These are phyloP conservation scores for Strigops habroptila DNA, from an alignment of 2,113 vertebrate genomes.

Conservation along the genomic window DNA sequence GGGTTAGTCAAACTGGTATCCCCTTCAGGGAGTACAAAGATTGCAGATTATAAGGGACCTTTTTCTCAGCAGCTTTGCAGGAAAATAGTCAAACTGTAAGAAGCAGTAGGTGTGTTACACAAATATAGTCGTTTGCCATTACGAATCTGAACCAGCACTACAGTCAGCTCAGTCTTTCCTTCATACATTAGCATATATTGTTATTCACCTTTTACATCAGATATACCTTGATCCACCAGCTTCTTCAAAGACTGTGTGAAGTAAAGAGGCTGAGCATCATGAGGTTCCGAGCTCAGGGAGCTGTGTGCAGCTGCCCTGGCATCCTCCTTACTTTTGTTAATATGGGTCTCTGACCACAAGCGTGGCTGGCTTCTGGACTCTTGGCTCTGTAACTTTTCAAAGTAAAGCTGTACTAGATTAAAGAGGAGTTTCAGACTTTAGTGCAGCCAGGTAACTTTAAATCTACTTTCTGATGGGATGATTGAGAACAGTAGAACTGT, in stretches of 20 bases:
- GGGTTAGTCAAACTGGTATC: neutral
- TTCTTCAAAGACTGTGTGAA: neutral
- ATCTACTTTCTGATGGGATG: neutral
- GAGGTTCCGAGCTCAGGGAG: neutral
- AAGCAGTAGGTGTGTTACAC: neutral
- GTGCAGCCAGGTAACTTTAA: neutral
- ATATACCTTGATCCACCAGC: neutral
- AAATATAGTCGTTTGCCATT: neutral
- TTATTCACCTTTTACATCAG: neutral
- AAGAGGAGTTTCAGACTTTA: neutral
- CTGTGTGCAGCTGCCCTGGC: neutral
- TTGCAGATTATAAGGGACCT: neutral
- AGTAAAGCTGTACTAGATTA: neutral
- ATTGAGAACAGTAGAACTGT: neutral
- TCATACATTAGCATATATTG: accelerated
- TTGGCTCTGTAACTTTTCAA: neutral
- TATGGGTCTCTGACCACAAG: neutral
- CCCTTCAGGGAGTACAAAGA: neutral
- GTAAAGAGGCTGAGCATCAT: neutral
- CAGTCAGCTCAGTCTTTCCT: neutral
- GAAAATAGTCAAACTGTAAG: neutral
- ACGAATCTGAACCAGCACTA: neutral
- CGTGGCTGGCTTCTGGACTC: neutral
- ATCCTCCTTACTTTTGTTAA: neutral
- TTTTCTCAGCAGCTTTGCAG: neutral